phyloP scores from a whole-genome alignment of 2,888 invertebrate species.

The Arge pagana region DNA sequence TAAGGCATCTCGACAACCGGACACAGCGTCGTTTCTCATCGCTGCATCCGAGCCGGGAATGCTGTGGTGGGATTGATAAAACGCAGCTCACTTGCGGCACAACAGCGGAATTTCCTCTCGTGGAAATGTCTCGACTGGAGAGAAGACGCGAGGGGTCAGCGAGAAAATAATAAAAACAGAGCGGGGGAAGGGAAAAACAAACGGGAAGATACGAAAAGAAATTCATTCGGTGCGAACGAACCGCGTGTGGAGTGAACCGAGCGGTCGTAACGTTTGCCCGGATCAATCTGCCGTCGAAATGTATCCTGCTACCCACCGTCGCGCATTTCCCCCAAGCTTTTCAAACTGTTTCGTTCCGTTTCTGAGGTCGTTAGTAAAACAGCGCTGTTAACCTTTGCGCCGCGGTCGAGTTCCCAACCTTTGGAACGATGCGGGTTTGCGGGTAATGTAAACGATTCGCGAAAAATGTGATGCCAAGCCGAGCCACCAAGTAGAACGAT shows the following conservation, averaged over 20 bases:
- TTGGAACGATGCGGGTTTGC: neutral
- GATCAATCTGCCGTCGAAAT: conserved; percentile 1
- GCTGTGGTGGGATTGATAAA: too few species aligned
- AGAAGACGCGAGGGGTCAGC: too few species aligned
- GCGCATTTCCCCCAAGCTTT: conserved; percentile 2
- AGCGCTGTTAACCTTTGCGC: neutral
- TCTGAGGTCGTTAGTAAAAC: neutral
- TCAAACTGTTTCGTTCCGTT: neutral
- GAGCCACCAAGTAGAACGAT: too few species aligned
- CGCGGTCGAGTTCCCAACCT: neutral
- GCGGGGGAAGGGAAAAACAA: too few species aligned
- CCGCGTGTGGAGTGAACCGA: neutral
- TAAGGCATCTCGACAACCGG: too few species aligned
- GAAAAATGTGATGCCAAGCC: neutral
- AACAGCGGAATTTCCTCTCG: too few species aligned
- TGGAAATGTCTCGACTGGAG: too few species aligned
- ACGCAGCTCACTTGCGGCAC: too few species aligned
- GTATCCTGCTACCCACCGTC: neutral
- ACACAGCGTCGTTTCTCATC: too few species aligned
- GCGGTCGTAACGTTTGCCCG: neutral
- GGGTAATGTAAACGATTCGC: neutral
- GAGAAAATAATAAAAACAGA: too few species aligned
- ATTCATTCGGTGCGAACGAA: neutral
- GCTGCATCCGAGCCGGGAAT: too few species aligned
- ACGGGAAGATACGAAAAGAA: too few species aligned